A percentile compares a stretch with the other conserved stretches of the same genome.
Conservation (phyloP, 2,888 invertebrate genomes). For the Ochropacha duplaris region DNA sequence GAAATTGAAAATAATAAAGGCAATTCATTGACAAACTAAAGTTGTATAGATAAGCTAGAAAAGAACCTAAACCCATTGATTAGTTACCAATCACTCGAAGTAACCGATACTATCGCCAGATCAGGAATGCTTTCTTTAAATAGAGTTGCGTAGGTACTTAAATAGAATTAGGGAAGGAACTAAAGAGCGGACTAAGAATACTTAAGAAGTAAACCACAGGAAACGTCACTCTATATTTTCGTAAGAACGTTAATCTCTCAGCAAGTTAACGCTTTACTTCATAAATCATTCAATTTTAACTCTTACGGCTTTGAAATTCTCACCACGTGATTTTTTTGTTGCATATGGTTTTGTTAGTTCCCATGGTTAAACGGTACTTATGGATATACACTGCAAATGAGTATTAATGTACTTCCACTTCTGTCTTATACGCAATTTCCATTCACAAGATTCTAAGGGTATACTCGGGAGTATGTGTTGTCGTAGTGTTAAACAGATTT, state of each 20-base stretch:
- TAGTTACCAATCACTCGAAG: not conserved
- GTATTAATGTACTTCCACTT: not conserved
- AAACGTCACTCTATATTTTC: slow-evolving; percentile 24
- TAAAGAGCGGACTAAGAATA: not conserved
- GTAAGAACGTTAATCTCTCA: slow-evolving; percentile 30
- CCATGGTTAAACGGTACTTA: not conserved
- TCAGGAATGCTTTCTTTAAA: not conserved
- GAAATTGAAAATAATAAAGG: no score
- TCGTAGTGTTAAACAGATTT: no score
- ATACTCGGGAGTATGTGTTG: no score
- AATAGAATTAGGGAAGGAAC: not conserved
- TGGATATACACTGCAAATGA: not conserved
- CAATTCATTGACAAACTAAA: no score
- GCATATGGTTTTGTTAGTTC: not conserved
- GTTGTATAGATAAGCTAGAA: not conserved
- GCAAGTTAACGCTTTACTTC: slow-evolving; percentile 18
- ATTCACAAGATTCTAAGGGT: no score
- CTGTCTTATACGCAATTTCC: no score
- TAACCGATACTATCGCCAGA: not conserved
- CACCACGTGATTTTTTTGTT: not conserved
- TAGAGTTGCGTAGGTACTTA: not conserved
- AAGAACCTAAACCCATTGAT: not conserved
- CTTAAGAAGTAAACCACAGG: slow-evolving; percentile 28
- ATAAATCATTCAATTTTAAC: slow-evolving; percentile 1
- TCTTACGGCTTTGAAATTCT: not conserved